phyloP scores from a whole-genome alignment of 2,888 invertebrate genomes.

The Apoderus coryli region DNA sequence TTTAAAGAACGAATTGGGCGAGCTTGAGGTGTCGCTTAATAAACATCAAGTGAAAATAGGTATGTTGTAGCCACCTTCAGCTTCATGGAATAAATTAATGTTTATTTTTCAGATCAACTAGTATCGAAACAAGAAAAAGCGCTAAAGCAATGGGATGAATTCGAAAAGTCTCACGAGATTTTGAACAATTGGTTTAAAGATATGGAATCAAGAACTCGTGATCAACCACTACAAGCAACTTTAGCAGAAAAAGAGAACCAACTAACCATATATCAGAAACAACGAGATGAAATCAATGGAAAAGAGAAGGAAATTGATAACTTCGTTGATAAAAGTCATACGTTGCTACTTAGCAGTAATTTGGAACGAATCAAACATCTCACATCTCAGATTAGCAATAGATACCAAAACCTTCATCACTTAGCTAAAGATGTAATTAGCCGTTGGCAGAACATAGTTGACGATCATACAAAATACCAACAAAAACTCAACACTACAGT shows the following conservation, averaged over 20 bases:
- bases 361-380: conserved; percentile 75
- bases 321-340: conserved; percentile 82
- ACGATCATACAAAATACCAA: conserved; percentile 67
- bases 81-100: conserved; percentile 37
- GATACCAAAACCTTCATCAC: conserved; percentile 67
- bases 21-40: conserved; percentile 18
- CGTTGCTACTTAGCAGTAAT: conserved; percentile 67
- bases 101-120: conserved; percentile 10
- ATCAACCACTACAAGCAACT: conserved; percentile 70
- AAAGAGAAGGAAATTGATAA: conserved; percentile 78
- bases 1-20: conserved; percentile 57
- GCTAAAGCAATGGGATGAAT: conserved; percentile 72
- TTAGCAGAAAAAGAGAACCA: conserved; percentile 68
- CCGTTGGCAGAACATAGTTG: conserved; percentile 68
- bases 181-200: conserved; percentile 77
- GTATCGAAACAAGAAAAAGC: conserved; percentile 51
- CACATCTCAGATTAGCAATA: conserved; percentile 66
- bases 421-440: conserved; percentile 76
- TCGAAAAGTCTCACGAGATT: conserved; percentile 66
- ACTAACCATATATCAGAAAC: conserved; percentile 53
- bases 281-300: conserved; percentile 59
- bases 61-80: background rate
- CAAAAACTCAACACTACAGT: conserved; percentile 61
- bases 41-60: background rate
- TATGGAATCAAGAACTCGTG: conserved; percentile 71